These are phyloP conservation scores for Synodontis membranacea DNA, from an alignment of 2,113 vertebrate species.

Conservation along the genomic window DNA sequence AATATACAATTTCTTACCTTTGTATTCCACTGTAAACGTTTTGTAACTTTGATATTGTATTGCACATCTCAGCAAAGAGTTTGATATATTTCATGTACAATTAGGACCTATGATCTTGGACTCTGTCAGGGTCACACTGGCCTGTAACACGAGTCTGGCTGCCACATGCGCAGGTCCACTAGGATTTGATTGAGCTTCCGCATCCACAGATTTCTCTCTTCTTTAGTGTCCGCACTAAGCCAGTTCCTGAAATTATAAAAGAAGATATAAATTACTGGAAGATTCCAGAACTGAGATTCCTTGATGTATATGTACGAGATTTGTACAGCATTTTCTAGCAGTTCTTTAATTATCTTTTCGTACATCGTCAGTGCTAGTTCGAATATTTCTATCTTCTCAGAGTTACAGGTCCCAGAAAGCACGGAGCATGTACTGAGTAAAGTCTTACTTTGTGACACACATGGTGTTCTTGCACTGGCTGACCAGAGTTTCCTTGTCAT, in stretches of 20 bases:
- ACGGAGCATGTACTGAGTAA: neutral
- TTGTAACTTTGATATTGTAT: slow-evolving; percentile 58
- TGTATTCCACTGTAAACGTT: slow-evolving; percentile 49
- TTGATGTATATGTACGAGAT: neutral
- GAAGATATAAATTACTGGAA: neutral
- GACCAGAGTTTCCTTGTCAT: slow-evolving; percentile 91
- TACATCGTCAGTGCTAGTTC: neutral
- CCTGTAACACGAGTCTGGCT: slow-evolving; percentile 87
- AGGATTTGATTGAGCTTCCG: slow-evolving; percentile 93
- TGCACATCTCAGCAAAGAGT: slow-evolving; percentile 62
- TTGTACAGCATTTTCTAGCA: neutral
- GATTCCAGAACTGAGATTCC: neutral
- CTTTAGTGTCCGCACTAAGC: slow-evolving; percentile 97
- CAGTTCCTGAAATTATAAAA: slow-evolving; percentile 84
- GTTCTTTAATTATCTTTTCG: too few species aligned
- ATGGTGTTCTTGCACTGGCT: slow-evolving; percentile 89
- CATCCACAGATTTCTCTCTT: slow-evolving; percentile 96
- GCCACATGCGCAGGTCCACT: slow-evolving; percentile 93
- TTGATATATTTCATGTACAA: slow-evolving; percentile 28
- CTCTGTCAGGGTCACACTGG: slow-evolving; percentile 66
- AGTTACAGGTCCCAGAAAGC: neutral
- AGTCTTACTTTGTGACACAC: slow-evolving; percentile 93
- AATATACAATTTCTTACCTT: neutral
- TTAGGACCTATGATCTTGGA: neutral
- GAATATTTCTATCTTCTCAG: neutral